Conservation (phyloP, 2,113 vertebrate genomes). For the Gallinago paraguaiae region DNA sequence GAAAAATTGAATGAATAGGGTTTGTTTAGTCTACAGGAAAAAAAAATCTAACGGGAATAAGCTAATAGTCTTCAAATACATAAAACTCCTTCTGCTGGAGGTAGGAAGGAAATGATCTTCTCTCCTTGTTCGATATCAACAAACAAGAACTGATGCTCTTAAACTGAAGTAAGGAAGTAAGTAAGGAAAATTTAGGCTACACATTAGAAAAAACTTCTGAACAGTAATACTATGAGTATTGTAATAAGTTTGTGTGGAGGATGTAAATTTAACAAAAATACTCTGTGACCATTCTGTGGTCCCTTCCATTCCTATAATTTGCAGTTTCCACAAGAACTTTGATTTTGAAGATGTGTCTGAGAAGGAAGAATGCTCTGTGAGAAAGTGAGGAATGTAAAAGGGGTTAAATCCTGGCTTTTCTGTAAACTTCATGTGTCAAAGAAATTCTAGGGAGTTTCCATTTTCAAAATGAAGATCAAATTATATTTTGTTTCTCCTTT, state of each 20-base stretch:
- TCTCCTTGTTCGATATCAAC: not conserved
- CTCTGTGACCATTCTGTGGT: not conserved
- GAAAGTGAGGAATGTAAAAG: not conserved
- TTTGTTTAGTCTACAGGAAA: slow-evolving; percentile 24
- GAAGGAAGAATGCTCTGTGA: not conserved
- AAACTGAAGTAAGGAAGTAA: not conserved
- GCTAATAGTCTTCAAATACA: not conserved
- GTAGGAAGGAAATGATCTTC: not conserved
- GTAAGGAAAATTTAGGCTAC: not conserved
- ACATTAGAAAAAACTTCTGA: not conserved
- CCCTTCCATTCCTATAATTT: not conserved
- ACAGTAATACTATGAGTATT: not conserved
- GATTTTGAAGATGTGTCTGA: not conserved
- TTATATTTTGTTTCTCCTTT: not conserved
- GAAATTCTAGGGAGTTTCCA: not conserved
- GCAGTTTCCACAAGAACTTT: not conserved
- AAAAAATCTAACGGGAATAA: not conserved
- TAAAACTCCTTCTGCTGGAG: not conserved
- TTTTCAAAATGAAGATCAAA: not conserved
- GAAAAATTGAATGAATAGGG: not conserved
- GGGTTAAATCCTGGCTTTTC: not conserved
- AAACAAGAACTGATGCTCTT: not conserved
- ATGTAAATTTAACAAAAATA: not conserved
- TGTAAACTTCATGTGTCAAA: not conserved
- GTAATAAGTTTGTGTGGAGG: not conserved